Conservation (phyloP, 2,113 vertebrate genomes). For the Acrocephalus kingi region DNA sequence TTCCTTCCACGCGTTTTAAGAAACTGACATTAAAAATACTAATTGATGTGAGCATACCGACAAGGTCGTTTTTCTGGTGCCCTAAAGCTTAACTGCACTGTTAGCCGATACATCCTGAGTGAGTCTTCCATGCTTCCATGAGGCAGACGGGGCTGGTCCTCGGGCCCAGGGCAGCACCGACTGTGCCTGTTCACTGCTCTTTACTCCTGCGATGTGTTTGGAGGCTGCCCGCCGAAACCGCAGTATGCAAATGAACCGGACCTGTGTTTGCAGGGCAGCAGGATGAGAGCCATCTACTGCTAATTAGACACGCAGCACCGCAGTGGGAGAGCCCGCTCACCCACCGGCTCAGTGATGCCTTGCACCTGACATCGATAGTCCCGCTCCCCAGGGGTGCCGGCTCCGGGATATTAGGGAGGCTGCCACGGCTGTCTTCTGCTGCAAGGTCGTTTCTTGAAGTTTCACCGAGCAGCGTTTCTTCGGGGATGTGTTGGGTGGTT, state of each 20-base stretch:
- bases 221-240: background rate
- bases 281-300: conserved; percentile 7
- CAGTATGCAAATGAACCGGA: background rate
- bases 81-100: background rate
- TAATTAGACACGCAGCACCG: background rate
- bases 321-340: background rate
- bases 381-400: background rate
- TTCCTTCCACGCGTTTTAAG: background rate
- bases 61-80: background rate
- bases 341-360: rapidly evolving
- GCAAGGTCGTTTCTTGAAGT: background rate
- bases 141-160: background rate
- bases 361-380: rapidly evolving
- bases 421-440: background rate
- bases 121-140: background rate
- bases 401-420: background rate
- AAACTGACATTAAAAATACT: background rate
- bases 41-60: background rate
- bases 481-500: background rate
- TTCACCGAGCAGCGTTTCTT: background rate
- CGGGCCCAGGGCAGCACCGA: background rate
- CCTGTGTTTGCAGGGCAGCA: background rate
- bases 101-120: background rate
- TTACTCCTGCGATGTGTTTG: background rate
- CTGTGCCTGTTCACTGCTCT: rapidly evolving